A percentile compares a stretch with the other conserved stretches of the same genome.
Evolutionary conservation across 2,113 vertebrate genomes (phyloP).

Genomic region (Condylura cristata): DNA sequence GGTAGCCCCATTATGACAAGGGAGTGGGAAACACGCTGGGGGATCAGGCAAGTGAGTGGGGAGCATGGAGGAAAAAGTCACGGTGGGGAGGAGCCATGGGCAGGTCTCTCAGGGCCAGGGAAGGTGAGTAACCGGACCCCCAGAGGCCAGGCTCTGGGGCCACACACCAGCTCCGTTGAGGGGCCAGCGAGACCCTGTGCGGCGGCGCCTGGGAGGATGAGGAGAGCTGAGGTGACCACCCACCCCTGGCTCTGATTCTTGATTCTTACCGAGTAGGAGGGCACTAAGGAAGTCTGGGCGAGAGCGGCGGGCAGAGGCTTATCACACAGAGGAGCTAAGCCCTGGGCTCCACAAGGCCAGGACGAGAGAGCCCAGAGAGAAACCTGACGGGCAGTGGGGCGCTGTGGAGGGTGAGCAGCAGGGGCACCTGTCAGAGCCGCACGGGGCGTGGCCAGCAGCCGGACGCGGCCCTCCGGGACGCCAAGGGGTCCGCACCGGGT

Average conservation of each 20-base stretch:
- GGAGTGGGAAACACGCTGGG: background rate
- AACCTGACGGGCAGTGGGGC: background rate
- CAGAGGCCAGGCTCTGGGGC: background rate
- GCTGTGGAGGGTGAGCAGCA: background rate
- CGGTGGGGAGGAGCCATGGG: background rate
- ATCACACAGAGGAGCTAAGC: background rate
- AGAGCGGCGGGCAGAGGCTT: background rate
- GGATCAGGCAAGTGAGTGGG: too few species aligned
- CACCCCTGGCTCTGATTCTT: too few species aligned
- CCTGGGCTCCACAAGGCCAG: background rate
- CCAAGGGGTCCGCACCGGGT: background rate
- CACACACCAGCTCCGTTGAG: background rate
- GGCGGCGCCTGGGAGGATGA: accelerated
- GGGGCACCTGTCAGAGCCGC: too few species aligned
- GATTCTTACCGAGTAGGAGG: background rate
- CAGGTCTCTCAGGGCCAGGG: background rate
- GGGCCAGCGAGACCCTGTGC: background rate
- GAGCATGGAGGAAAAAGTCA: background rate
- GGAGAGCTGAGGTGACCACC: too few species aligned
- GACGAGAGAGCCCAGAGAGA: background rate
- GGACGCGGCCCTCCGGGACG: background rate
- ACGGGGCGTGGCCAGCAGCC: background rate
- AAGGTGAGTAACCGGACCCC: background rate
- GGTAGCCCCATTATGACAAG: too few species aligned
- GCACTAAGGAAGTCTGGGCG: background rate